Evolutionary conservation across 2,888 invertebrate genomes (phyloP), one percentile per base, ranked within the genome.

Genomic region (Drosophila flavopinicola): DNA sequence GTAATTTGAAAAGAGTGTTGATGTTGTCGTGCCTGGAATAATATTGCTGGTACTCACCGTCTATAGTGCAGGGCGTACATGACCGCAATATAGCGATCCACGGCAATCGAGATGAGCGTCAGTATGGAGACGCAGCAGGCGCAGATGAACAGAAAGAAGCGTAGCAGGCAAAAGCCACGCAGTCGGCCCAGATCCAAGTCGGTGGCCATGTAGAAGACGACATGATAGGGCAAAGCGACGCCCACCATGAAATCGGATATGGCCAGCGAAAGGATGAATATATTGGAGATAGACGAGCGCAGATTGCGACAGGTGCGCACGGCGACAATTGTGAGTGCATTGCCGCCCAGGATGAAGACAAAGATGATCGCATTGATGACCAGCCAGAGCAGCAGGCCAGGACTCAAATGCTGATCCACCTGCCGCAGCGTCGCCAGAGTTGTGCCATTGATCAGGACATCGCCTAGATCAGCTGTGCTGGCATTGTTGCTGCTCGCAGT

Each of bases 221-320:
- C 93, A 89, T 96, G 96, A 90, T 95, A 96, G 13, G 96, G 95
- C 78, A 96, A 91, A 27, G 95, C 94, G 30, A 95, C 91, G 3
- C 96, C 96, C 53, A 96, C 96, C 90, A 95, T 92, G 42, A 95
- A 92, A 91, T 96, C 96, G 20, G 96, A 95, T 68, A 95, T 92
- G 24, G 96, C 96, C 82, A 96, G 91, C 90, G 95, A 96, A 64
- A 95, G 92, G 69, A 96, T 94, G 91, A 96, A 96, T 82, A 95
- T 93, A 91, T 96, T 96, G 59, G 96, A 95, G 51, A 94, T 93
- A 44, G 95, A 92, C 32, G 93, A 93, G 6, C 95, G 94, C 17
- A 96, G 92, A 63, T 94, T 93, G 44, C 94, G 93, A 90, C 94
- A 95, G 71, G 94, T 92, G 57, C 94, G 93, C 42, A 96, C 94